These are phyloP conservation scores for Acanthurus leucopareius DNA, from an alignment of 2,797 vertebrate species.

Conservation along the genomic window DNA sequence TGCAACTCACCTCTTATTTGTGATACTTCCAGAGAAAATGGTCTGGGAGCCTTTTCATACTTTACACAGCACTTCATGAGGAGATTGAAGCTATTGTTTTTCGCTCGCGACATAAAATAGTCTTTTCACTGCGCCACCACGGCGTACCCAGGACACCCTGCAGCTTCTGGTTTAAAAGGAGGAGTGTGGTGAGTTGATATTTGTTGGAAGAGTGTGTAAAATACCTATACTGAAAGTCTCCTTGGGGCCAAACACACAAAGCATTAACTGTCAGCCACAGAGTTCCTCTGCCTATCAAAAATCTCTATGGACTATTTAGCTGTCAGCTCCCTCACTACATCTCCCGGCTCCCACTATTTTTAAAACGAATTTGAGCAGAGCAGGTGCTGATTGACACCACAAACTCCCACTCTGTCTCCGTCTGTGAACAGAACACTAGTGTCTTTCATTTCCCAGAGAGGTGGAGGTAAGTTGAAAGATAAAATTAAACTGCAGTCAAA, in stretches of 20 bases:
- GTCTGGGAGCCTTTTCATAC: constrained; percentile 35
- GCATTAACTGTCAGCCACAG: constrained; percentile 81
- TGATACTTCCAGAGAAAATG: constrained; percentile 33
- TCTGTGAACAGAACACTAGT: constrained; percentile 67
- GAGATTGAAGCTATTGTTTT: constrained; percentile 64
- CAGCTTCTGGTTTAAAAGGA: constrained; percentile 65
- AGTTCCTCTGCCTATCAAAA: constrained; percentile 83
- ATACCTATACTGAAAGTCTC: constrained; percentile 77
- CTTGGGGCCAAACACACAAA: constrained; percentile 80
- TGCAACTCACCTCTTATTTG: constrained; percentile 39
- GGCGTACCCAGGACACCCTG: constrained; percentile 59
- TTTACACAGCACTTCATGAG: constrained; percentile 52
- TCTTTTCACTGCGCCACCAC: constrained; percentile 49
- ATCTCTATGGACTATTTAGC: constrained; percentile 86
- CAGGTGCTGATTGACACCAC: constrained; percentile 85
- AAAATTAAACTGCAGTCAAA: constrained; percentile 62
- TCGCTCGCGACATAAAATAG: constrained; percentile 45
- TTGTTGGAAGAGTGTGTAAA: constrained; percentile 78
- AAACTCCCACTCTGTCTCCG: constrained; percentile 73
- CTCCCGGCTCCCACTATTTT: constrained; percentile 82
- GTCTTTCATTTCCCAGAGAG: constrained; percentile 66
- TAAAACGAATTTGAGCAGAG: constrained; percentile 78
- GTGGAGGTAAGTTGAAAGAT: constrained; percentile 63
- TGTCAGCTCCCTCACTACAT: constrained; percentile 78
- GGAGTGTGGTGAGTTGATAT: constrained; percentile 68